A percentile compares a stretch with the other conserved stretches of the same genome.
These are phyloP conservation scores for Triplophysa siluroides DNA, from an alignment of 2,113 vertebrate species.

Conservation along the genomic window DNA sequence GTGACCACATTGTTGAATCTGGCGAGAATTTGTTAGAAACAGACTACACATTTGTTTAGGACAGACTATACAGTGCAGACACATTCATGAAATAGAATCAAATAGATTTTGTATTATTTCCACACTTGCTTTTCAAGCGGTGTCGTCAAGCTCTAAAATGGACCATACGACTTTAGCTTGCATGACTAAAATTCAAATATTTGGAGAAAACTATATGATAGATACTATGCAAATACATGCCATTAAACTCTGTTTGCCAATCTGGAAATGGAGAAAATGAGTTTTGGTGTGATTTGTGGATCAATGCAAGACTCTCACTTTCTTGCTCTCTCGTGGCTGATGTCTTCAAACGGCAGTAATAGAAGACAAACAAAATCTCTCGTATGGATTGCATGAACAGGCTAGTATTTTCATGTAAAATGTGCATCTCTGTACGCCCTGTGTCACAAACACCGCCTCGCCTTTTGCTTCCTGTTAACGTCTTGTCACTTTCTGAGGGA, in stretches of 20 bases:
- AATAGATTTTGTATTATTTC: no score
- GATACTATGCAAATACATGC: not conserved
- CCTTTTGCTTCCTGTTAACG: conserved; percentile 8
- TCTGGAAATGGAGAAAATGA: not conserved
- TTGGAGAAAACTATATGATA: not conserved
- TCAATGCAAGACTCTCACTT: not conserved
- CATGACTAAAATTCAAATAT: not conserved
- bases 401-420: not conserved
- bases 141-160: no score
- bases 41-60: conserved; percentile 15
- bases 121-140: not conserved
- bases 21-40: not conserved
- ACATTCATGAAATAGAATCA: not conserved
- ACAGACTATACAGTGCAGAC: conserved; percentile 1
- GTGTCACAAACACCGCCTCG: not conserved
- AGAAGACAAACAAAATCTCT: not conserved
- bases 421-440: not conserved
- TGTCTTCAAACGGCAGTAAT: not conserved
- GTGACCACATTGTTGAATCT: not conserved
- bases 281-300: not conserved
- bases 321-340: not conserved
- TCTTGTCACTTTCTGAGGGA: conserved; percentile 11
- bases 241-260: not conserved
- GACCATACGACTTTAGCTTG: not conserved
- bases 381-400: not conserved